phyloP scores from a whole-genome alignment of 2,113 vertebrate species.

The Petrocephalus microphthalmus region DNA sequence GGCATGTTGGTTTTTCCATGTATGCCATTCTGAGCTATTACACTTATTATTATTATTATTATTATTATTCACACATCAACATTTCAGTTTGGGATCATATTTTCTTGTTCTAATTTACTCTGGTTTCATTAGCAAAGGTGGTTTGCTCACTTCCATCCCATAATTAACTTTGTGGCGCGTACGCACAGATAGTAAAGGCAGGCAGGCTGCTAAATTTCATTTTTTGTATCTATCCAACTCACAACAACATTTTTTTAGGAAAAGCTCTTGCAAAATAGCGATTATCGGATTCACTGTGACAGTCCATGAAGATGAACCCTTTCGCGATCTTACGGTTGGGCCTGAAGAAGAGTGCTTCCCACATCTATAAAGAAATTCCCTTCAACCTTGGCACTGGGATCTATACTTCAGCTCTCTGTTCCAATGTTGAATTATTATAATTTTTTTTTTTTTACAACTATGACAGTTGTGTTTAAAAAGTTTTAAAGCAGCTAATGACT shows the following conservation, averaged over 20 bases:
- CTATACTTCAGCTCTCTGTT: not conserved
- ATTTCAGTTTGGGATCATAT: not conserved
- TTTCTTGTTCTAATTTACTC: not conserved
- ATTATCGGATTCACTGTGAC: not conserved
- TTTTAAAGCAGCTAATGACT: slow-evolving; percentile 17
- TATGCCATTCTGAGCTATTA: not conserved
- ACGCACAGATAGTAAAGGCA: not conserved
- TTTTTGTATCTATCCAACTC: not conserved
- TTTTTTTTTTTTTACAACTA: not conserved
- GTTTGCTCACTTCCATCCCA: not conserved
- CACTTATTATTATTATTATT: not conserved
- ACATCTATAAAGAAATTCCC: not conserved
- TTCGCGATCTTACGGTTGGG: not conserved
- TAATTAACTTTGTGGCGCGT: not conserved
- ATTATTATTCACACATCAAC: not conserved
- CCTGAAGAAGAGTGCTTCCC: not conserved
- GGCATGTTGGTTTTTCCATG: not conserved
- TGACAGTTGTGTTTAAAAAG: slow-evolving; percentile 22
- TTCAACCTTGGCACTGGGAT: not conserved
- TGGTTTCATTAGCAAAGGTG: not conserved
- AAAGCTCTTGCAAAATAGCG: not conserved
- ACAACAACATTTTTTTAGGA: not conserved
- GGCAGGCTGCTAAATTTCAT: not conserved
- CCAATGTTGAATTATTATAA: not conserved
- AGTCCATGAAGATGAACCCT: not conserved